These are phyloP conservation scores for Dunckerocampus dactyliophorus DNA, from an alignment of 2,113 vertebrate species.

Conservation along the genomic window DNA sequence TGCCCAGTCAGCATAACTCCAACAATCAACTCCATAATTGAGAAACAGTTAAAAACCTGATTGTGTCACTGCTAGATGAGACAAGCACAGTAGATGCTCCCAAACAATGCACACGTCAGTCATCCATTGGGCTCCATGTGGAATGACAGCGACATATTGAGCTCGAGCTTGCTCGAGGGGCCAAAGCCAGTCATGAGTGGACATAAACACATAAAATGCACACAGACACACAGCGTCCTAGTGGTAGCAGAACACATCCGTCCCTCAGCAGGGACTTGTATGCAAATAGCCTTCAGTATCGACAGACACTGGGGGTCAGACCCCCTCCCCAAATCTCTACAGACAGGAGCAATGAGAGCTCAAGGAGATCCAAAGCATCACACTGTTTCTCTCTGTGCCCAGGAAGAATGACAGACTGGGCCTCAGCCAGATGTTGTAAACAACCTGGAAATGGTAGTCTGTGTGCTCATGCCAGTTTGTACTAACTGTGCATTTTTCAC, in stretches of 20 bases:
- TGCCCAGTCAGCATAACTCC: too few species aligned
- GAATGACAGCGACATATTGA: constrained; percentile 3
- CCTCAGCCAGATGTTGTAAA: not conserved
- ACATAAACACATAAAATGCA: not conserved
- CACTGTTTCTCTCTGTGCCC: not conserved
- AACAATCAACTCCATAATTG: too few species aligned
- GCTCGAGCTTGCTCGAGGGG: not conserved
- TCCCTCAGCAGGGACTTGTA: not conserved
- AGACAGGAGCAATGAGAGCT: not conserved
- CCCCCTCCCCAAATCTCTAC: not conserved
- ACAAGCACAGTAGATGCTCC: not conserved
- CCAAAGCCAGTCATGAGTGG: not conserved
- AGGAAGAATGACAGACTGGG: not conserved
- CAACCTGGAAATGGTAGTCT: not conserved
- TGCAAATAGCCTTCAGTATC: not conserved
- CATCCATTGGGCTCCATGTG: not conserved
- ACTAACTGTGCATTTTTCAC: not conserved
- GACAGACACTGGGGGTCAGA: not conserved
- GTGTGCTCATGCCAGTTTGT: not conserved
- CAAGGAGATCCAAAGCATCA: not conserved
- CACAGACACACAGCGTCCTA: not conserved
- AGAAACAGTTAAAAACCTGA: not conserved
- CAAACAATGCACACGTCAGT: constrained; percentile 1
- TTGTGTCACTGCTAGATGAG: not conserved
- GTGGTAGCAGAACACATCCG: not conserved